Base-by-base conservation (phyloP, 2,113 vertebrate genomes). In the Pogonocichla stellata region DNA sequence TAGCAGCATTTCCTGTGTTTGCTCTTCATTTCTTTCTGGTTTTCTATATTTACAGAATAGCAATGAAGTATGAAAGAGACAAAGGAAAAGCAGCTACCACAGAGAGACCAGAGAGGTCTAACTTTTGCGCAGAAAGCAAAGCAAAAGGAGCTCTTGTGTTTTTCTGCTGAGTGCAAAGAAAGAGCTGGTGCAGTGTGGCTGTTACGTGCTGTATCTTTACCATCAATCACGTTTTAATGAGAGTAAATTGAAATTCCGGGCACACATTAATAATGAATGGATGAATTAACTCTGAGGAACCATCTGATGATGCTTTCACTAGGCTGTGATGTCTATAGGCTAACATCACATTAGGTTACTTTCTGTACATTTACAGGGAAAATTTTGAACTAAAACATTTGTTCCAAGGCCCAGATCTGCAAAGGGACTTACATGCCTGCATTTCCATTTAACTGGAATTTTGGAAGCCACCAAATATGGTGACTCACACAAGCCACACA, bases 251-350 rank as follows among this genome's bases (percentile, higher is more conserved):
- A 96, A 95, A 96, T 95, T 97, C 96, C 93, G 97, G 92, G 90
- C 96, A 97, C 57, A 86, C 86, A 96, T 97, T 97, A 97, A 97
- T 96, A 97, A 97, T 97, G 90, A 92, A 97, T 96, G 92, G 61
- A 84, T 83, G 92, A 96, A 93, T 95, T 97, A 96, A 97, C 78
- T 97, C 78, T 81, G 83, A 93, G 71, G 91, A 93, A 95, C 58
- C 94, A 95, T 79, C 61, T 90, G 74, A 97, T 79, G 92, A 91
- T 91, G 93, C 67, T 88, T 95, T 91, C 95, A 90, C 74, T 10
- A 13, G 42, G 67, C 36, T 94, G 61, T 66, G 83, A 86, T 91
- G 6, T 75, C 91, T 96, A 93, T 50, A 83, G 67, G 45, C 67
- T 92, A 75, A 36, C 64, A 61, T 69, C 48, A 74, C 74, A 66